Evolutionary conservation across 2,888 invertebrate genomes (phyloP), one percentile per base, ranked within the genome.

Genomic region (Laothoe populi): DNA sequence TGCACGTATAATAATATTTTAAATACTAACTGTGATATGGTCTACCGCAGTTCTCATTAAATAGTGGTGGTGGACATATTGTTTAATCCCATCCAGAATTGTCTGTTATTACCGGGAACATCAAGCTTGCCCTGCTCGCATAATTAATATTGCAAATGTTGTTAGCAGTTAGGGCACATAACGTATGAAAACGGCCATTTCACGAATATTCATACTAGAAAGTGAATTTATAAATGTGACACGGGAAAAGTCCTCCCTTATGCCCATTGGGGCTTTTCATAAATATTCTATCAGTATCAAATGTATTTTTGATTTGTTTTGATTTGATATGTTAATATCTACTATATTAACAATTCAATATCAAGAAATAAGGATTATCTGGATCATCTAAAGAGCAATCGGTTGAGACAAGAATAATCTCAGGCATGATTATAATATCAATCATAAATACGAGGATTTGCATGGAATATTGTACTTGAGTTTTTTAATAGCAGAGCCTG

Each of bases 141-240:
- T 89, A 88, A 90, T 91, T 90, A 90, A 91, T 90, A 90, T 89
- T 90, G 87, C 86, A 90, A 91, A 90, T 87, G 87, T 88, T 86
- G 86, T 90, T 90, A 88, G 87, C 88, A 87, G 87, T 86, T 84
- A 83, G 75, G 79, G 68, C 42, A 21, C 21, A 61, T 42, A 42
- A 42, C 26, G 42, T 61, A 61, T 61, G 60, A 42, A 61, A 44
- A 53, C 42, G 42, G 42, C 19, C 21, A 16, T 49, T 61, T 23
- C 53, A 53, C 53, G 31, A 53, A 35, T 53, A 40, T 58, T 58
- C 63, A 60, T 65, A 65, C 16, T 40, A 40, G 42, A 58, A 21
- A 40, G 57, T 40, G 31, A 35, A 53, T 53, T 53, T 35, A 19
- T 31, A 35, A 53, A 31, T 24, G 13, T 10, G 35, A 11, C 11